Evolutionary conservation across 2,113 vertebrate genomes (phyloP).

Genomic region (Varanus komodoensis): DNA sequence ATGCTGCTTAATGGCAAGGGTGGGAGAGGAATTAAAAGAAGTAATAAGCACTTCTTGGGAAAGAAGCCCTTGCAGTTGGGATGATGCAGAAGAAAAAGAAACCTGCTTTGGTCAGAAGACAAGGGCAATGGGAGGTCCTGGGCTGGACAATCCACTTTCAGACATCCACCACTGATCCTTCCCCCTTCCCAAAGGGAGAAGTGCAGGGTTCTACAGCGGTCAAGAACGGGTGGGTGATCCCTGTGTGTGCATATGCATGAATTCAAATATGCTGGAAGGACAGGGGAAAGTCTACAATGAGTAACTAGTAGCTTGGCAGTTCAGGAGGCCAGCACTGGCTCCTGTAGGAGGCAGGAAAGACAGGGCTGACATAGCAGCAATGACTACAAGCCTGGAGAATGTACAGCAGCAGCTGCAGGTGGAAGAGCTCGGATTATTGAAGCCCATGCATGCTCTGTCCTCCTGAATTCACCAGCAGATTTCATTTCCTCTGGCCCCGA

Average conservation of each 20-base stretch:
- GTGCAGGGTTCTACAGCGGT: background rate
- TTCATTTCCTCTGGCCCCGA: background rate
- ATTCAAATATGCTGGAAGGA: background rate
- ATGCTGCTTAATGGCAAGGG: slow-evolving; percentile 48
- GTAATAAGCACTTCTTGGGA: slow-evolving; percentile 23
- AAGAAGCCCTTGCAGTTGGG: slow-evolving; percentile 52
- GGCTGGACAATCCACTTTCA: background rate
- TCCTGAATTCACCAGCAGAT: background rate
- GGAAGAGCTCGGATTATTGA: fast-evolving
- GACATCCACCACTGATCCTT: background rate
- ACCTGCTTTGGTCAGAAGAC: background rate
- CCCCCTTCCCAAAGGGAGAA: background rate
- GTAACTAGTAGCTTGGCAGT: background rate
- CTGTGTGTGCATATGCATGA: background rate
- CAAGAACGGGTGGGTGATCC: background rate
- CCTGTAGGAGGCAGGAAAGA: slow-evolving; percentile 34
- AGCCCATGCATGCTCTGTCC: fast-evolving
- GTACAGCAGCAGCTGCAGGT: fast-evolving
- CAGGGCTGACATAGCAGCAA: background rate
- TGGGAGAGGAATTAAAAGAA: slow-evolving; percentile 51
- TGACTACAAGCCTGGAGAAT: fast-evolving
- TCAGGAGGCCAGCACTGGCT: slow-evolving; percentile 2
- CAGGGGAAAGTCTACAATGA: fast-evolving
- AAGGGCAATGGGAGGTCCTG: background rate
- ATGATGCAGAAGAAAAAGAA: slow-evolving; percentile 28